A percentile compares a stretch with the other conserved stretches of the same genome.
phyloP scores from a whole-genome alignment of 2,113 vertebrate genomes.

The Antechinus stuartii region DNA sequence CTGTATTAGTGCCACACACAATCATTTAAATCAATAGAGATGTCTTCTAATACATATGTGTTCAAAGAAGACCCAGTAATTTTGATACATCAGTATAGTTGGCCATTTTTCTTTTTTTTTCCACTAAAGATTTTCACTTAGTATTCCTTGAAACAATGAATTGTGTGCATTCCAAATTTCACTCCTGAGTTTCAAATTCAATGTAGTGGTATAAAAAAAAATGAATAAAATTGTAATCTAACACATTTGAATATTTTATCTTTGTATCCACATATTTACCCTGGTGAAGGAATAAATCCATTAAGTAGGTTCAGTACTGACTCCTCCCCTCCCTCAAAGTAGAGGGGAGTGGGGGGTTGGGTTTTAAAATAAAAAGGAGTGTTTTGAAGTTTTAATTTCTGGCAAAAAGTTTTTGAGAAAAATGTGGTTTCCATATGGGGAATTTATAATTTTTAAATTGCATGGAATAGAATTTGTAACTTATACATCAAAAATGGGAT shows the following conservation, averaged over 20 bases:
- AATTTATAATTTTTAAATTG: neutral
- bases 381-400: neutral
- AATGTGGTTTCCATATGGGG: neutral
- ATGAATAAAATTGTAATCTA: constrained; percentile 70
- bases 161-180: constrained; percentile 48
- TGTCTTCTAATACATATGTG: neutral
- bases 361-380: neutral
- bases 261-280: constrained; percentile 59
- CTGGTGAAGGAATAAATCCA: constrained; percentile 81
- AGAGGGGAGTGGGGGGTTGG: neutral
- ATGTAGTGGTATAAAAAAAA: constrained; percentile 62
- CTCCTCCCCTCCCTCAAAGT: neutral
- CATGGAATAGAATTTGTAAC: neutral
- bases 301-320: constrained; percentile 51
- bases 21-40: constrained; percentile 15
- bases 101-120: constrained; percentile 23
- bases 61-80: neutral
- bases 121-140: constrained; percentile 33
- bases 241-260: constrained; percentile 76
- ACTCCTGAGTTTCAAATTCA: constrained; percentile 53
- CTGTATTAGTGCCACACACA: constrained; percentile 7
- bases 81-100: constrained; percentile 54
- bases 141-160: constrained; percentile 24
- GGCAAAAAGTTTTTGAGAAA: neutral
- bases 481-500: neutral